Percentiles rank a stretch among this genome's conserved stretches.
Conservation (phyloP, 2,888 invertebrate species). For the Azorinus chamasolen region DNA sequence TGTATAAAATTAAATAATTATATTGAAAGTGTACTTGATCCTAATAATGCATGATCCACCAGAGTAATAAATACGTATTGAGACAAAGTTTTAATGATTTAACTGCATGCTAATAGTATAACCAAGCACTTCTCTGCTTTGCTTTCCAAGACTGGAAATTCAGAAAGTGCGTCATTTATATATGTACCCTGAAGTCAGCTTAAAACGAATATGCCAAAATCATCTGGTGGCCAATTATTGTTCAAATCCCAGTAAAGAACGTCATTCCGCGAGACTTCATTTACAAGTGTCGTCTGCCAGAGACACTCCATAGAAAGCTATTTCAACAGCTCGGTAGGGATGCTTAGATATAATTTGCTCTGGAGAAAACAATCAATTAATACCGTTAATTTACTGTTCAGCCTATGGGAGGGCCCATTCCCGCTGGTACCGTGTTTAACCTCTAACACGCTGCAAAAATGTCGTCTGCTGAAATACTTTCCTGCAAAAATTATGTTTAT, state of each 20-base stretch:
- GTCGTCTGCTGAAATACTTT: too few species aligned
- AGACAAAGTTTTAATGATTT: too few species aligned
- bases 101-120: too few species aligned
- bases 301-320: conserved; percentile 48
- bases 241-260: conserved; percentile 54
- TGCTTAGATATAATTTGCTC: conserved; percentile 19
- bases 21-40: too few species aligned
- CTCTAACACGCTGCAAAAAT: conserved; percentile 5
- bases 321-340: conserved; percentile 56
- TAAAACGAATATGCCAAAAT: conserved; percentile 57
- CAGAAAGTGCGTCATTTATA: conserved; percentile 17
- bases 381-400: conserved; percentile 55
- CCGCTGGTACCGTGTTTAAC: conserved; percentile 41
- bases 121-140: neutral
- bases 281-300: conserved; percentile 59
- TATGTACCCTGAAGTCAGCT: conserved; percentile 58
- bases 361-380: conserved; percentile 62
- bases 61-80: too few species aligned
- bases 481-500: too few species aligned
- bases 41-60: too few species aligned
- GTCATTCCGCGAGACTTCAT: conserved; percentile 67
- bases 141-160: neutral
- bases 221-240: conserved; percentile 64
- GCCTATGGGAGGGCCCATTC: conserved; percentile 25
- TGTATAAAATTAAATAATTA: too few species aligned